Evolutionary conservation across 2,888 invertebrate genomes (phyloP), one percentile per base, ranked within the genome.

Genomic region (Falcaria lacertinaria): DNA sequence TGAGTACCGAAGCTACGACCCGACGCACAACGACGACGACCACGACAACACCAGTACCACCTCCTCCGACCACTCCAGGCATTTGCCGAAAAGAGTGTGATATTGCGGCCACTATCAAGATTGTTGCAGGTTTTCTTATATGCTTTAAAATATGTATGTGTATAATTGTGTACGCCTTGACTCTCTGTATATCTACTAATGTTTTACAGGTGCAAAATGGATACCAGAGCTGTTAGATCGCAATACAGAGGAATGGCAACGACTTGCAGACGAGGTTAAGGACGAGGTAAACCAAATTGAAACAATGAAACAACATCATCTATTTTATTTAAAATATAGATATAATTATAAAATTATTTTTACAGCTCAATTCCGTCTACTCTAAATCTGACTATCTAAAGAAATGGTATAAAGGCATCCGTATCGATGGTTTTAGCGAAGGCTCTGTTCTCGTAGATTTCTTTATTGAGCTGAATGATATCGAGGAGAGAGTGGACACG

Each of bases 401-500:
- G 47, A 94, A 94, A 66, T 96, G 96, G 95, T 97, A 94, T 77
- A 95, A 94, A 66, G 94, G 94, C 60, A 93, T 97, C 47, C 92
- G 95, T 54, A 96, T 97, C 51, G 97, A 97, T 68, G 95, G 95
- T 50, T 97, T 97, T 75, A 96, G 94, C 69, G 91, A 94, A 72
- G 97, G 97, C 44, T 96, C 96, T 57, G 94, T 97, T 37, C 87
- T 97, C 13, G 97, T 97, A 11, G 97, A 97, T 74, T 97, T 96
- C 71, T 93, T 96, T 57, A 94, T 97, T 13, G 96, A 96, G 81
- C 77, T 97, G 46, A 93, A 93, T 54, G 94, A 96, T 57, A 90
- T 96, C 2, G 93, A 92, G 34, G 90, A 92, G 43, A 91, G 91
- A 62, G 90, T 95, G 13, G 92, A 94, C 58, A 95, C 95, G 0